Conservation (phyloP, 2,113 vertebrate species). For the Nesogale talazaci region DNA sequence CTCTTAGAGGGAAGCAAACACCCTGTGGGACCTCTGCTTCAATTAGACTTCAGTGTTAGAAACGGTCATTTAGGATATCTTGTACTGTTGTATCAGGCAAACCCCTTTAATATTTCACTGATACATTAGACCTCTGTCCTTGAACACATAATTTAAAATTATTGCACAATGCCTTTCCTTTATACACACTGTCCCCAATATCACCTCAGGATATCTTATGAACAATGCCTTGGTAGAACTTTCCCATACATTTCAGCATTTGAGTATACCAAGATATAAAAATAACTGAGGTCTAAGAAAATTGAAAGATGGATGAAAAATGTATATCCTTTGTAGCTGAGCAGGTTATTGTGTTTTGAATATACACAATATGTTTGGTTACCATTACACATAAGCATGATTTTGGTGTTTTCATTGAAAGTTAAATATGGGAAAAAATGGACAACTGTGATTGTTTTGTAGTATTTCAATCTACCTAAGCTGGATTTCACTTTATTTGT, state of each 20-base stretch:
- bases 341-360: background rate
- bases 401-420: background rate
- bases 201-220: background rate
- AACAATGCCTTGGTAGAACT: background rate
- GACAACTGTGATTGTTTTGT: too few species aligned
- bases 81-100: background rate
- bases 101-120: background rate
- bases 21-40: background rate
- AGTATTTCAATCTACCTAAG: too few species aligned
- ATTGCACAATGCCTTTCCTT: slow-evolving; percentile 9
- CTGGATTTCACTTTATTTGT: too few species aligned
- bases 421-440: background rate
- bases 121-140: background rate
- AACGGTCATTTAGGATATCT: background rate
- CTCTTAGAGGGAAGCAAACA: background rate
- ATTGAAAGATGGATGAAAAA: background rate
- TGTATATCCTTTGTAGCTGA: background rate
- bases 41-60: slow-evolving; percentile 2
- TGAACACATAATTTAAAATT: background rate
- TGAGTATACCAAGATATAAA: background rate
- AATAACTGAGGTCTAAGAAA: background rate
- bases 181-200: background rate
- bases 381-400: background rate
- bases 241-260: background rate
- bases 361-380: background rate